phyloP scores from a whole-genome alignment of 2,888 invertebrate genomes.

The Sthenelais limicola region DNA sequence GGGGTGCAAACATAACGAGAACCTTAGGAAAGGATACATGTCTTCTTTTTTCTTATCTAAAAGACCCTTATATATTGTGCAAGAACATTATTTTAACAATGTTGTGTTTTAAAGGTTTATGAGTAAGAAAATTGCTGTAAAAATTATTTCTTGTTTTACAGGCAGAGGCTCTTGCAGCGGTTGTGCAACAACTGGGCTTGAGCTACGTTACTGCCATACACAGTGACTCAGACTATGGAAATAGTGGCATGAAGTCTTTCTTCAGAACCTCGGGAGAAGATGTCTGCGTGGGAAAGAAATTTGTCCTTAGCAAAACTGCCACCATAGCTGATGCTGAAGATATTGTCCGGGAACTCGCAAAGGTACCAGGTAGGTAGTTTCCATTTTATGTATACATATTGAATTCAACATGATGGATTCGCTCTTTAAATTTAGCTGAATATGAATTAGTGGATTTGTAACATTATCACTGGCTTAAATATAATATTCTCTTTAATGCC shows the following conservation, averaged over 20 bases:
- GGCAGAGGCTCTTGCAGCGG: conserved; percentile 61
- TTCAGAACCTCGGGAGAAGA: conserved; percentile 41
- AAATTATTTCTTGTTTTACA: conserved; percentile 66
- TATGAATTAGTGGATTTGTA: too few relatives aligned
- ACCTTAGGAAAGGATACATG: too few relatives aligned
- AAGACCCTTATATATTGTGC: too few relatives aligned
- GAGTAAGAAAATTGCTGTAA: conserved; percentile 54
- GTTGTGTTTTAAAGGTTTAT: too few relatives aligned
- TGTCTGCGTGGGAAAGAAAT: conserved; percentile 41
- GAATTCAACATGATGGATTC: too few relatives aligned
- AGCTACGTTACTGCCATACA: conserved; percentile 67
- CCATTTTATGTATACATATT: too few relatives aligned
- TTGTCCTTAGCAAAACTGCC: background rate
- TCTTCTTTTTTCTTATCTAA: too few relatives aligned
- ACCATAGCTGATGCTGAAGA: conserved; percentile 1
- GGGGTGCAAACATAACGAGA: too few relatives aligned
- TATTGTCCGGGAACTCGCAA: conserved; percentile 17
- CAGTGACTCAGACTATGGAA: conserved; percentile 64
- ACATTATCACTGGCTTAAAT: too few relatives aligned
- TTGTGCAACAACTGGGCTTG: conserved; percentile 65
- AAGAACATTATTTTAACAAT: too few relatives aligned
- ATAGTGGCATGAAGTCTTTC: conserved; percentile 62
- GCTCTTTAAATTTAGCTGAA: too few relatives aligned
- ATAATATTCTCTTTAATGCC: too few relatives aligned
- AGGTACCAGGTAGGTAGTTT: conserved; percentile 3